Base-by-base conservation (phyloP, 2,797 vertebrate species). In the Cottoperca gobio region DNA sequence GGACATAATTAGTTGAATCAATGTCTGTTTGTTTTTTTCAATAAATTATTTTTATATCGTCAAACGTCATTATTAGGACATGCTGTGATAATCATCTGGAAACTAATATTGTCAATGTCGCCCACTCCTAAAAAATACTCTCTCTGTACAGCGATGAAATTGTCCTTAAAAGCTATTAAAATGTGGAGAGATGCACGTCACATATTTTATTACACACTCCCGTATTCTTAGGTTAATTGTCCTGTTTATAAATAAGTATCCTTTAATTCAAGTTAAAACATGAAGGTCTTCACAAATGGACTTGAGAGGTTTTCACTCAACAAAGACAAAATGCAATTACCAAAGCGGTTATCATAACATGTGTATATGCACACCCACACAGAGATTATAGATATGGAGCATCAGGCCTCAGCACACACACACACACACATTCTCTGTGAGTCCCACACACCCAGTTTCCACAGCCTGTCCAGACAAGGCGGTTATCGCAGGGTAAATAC, bases 401-500 rank as follows among this genome's bases (percentile, higher is more conserved):
- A 66, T 79, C 45, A 58, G 43, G 60, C 48, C 37, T 70, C 49
- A 31, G 7, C 63, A 37, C 49, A 48, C 73, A 35, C 59, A 61
- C 61, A 52, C 52, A 50, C 39, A 50, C 11, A 14, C 57, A 52
- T 62, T 7, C 46, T 45, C 33, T 19, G 48, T 70, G 14, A 48
- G 61, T 42, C 72, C 59, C 79, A 72, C 86, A 79, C 73, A 61
- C 69, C 37, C 62, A 55, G 69, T 72, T 73, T 82, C 75, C 66
- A 61, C 81, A 68, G 86, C 86, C 58, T 87, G 78, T 88, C 87
- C 79, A 90, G 88, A 87, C 86, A 69, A 67, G 78, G 88, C 73
- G 58, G 85, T 89, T 91, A 92, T 90, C 86, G 37, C 82, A 54
- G 78, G 65, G 73, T 88, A 91, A 91, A 92, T 88, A 86, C 81